Conservation (phyloP, 1,140 invertebrate species). For the Halyomorpha halys region DNA sequence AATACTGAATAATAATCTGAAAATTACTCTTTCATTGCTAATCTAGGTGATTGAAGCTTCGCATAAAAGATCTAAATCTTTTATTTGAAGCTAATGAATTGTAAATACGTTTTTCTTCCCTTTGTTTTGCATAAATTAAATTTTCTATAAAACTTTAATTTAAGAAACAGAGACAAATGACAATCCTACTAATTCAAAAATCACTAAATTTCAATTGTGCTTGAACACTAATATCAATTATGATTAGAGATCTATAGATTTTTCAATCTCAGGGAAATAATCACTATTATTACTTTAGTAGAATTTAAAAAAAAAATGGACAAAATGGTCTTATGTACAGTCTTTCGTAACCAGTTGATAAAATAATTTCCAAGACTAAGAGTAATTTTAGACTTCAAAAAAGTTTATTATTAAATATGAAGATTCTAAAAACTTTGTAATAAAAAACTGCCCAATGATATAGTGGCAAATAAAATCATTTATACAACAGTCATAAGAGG, state of each 20-base stretch:
- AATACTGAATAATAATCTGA: not conserved
- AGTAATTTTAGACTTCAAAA: conserved; percentile 13
- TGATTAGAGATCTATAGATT: not conserved
- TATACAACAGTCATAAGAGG: not conserved
- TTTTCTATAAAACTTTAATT: not conserved
- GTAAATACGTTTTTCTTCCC: not conserved
- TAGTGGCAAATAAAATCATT: conserved; percentile 10
- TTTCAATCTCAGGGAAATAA: not conserved
- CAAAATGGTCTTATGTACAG: not conserved
- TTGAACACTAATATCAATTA: not conserved
- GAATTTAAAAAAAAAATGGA: not conserved
- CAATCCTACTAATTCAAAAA: not conserved
- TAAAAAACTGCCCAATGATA: conserved; percentile 6
- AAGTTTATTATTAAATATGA: not conserved
- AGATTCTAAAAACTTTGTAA: not conserved
- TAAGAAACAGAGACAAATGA: not conserved
- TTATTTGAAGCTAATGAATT: too few species aligned
- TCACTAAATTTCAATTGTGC: conserved; percentile 1
- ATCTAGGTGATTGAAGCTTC: too few species aligned
- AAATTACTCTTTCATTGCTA: not conserved
- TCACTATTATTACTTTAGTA: not conserved
- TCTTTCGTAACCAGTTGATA: not conserved
- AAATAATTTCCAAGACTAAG: not conserved
- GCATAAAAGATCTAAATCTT: too few species aligned
- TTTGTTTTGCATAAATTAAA: not conserved